Evolutionary conservation across 1,140 invertebrate species (phyloP), one percentile per base, ranked within the genome.

Genomic region (Tetramorium parvispinum): DNA sequence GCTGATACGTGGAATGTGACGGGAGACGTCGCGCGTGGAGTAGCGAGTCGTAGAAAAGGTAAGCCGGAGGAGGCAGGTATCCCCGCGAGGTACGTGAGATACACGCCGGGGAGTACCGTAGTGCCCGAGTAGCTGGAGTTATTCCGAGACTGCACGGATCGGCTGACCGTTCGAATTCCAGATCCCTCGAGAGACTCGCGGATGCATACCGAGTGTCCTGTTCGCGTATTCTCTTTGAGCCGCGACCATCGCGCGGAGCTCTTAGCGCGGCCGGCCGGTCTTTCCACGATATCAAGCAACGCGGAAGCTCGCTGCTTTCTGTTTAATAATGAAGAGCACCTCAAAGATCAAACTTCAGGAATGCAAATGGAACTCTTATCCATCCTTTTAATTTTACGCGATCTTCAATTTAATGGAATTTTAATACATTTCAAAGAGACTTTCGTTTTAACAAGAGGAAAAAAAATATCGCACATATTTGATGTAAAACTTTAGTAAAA

Each of bases 1-100:
- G 77, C 77, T 37, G 43, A 57, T 53, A 51, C 89, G 78, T 90
- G 89, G 89, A 90, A 90, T 90, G 88, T 90, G 86, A 90, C 88
- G 63, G 71, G 86, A 51, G 51, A 90, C 75, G 65, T 65, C 53
- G 75, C 51, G 40, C 86, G 86, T 43, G 86, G 70, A 68, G 79
- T 78, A 68, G 79, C 77, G 63, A 87, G 83, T 88, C 82, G 76
- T 88, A 90, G 76, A 86, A 86, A 90, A 90, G 86, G 89, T 90
- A 73, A 89, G 85, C 8, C 18, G 2, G 40, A 8, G 40, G 40
- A 32, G 32, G 32, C 32, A 32, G 32, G 32, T 32, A 32, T 32
- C 32, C 32, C 32, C 32, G 32, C 32, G 32, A 32, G 32, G 32
- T 32, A 32, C 32, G 8, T 43, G 10, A 43, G 40, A 43, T 43